Conservation (phyloP, 2,888 invertebrate genomes). For the Tetragnatha montana region DNA sequence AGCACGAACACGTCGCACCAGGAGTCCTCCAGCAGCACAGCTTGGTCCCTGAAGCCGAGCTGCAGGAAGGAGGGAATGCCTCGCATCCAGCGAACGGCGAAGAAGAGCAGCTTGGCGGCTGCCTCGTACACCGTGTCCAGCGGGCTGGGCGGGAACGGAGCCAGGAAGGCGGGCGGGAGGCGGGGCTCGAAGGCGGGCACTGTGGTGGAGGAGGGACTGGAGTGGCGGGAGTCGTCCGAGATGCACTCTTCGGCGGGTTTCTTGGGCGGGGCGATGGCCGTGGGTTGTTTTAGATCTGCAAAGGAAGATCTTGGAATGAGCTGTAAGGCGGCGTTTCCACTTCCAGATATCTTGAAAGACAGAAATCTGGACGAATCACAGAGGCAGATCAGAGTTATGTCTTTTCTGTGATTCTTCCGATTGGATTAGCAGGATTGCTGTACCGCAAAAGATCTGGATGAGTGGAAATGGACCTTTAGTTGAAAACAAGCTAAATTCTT, state of each 20-base stretch:
- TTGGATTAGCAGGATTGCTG: no score
- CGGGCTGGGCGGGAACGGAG: slow-evolving; percentile 78
- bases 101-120: slow-evolving; percentile 85
- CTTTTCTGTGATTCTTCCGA: no score
- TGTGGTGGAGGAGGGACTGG: slow-evolving; percentile 34
- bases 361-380: no score
- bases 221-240: slow-evolving; percentile 58
- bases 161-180: slow-evolving; percentile 45
- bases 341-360: no score
- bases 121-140: slow-evolving; percentile 76
- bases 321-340: no score
- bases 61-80: slow-evolving; percentile 85
- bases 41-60: slow-evolving; percentile 84
- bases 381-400: no score
- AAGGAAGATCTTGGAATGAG: not conserved
- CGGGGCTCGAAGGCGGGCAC: slow-evolving; percentile 3
- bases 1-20: slow-evolving; percentile 90
- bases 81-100: slow-evolving; percentile 87
- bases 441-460: no score
- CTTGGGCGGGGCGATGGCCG: slow-evolving; percentile 62
- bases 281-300: slow-evolving; percentile 63
- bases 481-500: no score
- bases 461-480: no score
- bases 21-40: slow-evolving; percentile 84
- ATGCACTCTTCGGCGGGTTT: slow-evolving; percentile 51